Evolutionary conservation across 2,797 vertebrate species (phyloP).

Genomic region (Periparus ater): DNA sequence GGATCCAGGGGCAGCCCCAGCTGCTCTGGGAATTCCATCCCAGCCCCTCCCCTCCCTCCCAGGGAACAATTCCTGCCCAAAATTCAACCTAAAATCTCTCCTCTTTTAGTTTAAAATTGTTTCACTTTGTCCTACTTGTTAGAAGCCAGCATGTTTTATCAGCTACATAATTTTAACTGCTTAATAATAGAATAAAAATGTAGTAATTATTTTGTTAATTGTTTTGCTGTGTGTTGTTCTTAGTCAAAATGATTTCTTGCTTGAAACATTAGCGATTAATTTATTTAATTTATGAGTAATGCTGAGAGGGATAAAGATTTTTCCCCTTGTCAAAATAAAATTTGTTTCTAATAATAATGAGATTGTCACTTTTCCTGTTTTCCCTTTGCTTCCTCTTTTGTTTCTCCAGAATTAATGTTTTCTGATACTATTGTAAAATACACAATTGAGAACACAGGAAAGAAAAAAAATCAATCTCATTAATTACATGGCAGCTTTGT

Average conservation of each 20-base stretch:
- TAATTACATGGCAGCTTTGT: conserved; percentile 1
- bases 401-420: conserved; percentile 22
- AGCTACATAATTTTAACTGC: neutral
- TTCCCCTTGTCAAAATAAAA: conserved; percentile 11
- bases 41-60: accelerated
- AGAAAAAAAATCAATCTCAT: neutral
- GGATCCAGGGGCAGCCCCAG: neutral
- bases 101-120: neutral
- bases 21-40: neutral
- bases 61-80: neutral
- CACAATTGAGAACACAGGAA: neutral
- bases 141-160: neutral
- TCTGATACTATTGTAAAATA: conserved; percentile 30
- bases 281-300: conserved; percentile 35
- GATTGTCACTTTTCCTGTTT: conserved; percentile 8
- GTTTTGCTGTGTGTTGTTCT: neutral
- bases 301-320: neutral
- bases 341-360: conserved; percentile 41
- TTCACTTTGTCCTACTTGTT: neutral
- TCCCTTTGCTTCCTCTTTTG: neutral
- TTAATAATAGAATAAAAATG: neutral
- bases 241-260: conserved; percentile 24
- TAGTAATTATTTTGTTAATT: neutral
- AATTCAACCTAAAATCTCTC: neutral
- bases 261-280: conserved; percentile 8